Base-by-base conservation (phyloP, 2,888 invertebrate species). In the Drosophila longiperda region DNA sequence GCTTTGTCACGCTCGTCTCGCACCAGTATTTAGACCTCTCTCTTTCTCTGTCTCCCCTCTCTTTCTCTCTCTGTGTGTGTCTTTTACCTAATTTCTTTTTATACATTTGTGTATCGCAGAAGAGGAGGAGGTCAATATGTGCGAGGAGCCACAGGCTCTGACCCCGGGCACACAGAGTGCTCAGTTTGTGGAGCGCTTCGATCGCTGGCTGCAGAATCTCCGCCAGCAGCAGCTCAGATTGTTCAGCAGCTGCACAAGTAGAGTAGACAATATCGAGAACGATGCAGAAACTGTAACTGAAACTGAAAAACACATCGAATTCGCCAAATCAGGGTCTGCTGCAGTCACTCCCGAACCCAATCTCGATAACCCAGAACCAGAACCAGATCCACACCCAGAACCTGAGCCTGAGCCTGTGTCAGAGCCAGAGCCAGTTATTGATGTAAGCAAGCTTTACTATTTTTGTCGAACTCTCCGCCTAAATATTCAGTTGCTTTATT, bases 241-340 rank as follows among this genome's bases (percentile, higher is more conserved):
- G 67, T 86, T 87, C 83, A 79, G 81, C 87, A 86, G 87, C 74
- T 86, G 85, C 66, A 86, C 85, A 58, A 86, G 85, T 81, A 85
- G 82, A 71, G 81, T 87, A 77, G 87, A 55, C 72, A 71, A 81
- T 73, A 53, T 85, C 63, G 85, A 83, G 60, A 80, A 64, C 55
- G 85, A 86, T 48, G 61, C 64, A 58, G 72, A 62, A 66, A 73
- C 66, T 26, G 77, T 73, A 20, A 48, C 49, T 64, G 38, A 38
- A 50, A 66, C 48, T 38, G 55, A 45, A 23, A 55, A 40, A 36
- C 57, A 68, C 45, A 45, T 34, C 50, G 23, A 57, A 57, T 49
- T 55, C 53, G 38, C 23, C 59, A 63, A 34, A 36, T 54, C 54
- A 38, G 50, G 45, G 23, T 45, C 52, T 42, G 23, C 55, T 20